Base-by-base conservation (phyloP, 2,888 invertebrate species). In the Euclidia mi region DNA sequence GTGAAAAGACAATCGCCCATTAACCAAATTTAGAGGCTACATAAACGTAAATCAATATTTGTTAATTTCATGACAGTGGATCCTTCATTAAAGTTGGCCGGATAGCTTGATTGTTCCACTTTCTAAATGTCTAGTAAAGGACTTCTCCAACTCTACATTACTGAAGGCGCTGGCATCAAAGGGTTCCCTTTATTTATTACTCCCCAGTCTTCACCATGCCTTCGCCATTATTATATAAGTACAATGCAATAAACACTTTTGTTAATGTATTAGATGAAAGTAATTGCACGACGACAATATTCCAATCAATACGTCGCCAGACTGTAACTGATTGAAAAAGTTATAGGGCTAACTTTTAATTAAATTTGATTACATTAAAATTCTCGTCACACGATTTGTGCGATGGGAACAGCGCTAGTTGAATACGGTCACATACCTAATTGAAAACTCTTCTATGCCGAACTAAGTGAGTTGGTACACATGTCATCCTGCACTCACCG, bases 401-500 rank as follows among this genome's bases (percentile, higher is more conserved):
- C 44, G 25, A 41, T 9, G 7, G 28, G 55, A 66, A 63, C 35
- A 53, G 40, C 15, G 37, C 12, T 7, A 35, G 25, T 11, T 49
- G 29, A 53, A 56, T 43, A 38, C 18, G 34, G 46, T 35, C n/a
- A n/a, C n/a, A n/a, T 40, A 17, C 20, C 43, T 56, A 53, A 65
- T 57, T 56, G 46, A 60, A 73, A 65, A 50, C 58, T 73, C 57
- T 66, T 57, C 47, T 47, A 51, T 56, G 58, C 34, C 9, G 18
- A 43, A 53, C 3, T 20, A 55, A 65, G 55, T 56, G 59, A 52
- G 47, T 49, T 64, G 63, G 55, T 74, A 71, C 65, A 66, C 62
- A 65, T 76, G 56, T 52, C 61, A 71, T 76, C 73, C 59, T 56
- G 69, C 69, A 85, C 87, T 88, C 67, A 88, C 88, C 85, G 56